Evolutionary conservation across 1,140 invertebrate genomes (phyloP), one percentile per base, ranked within the genome.

Genomic region (Drosophila sproati): DNA sequence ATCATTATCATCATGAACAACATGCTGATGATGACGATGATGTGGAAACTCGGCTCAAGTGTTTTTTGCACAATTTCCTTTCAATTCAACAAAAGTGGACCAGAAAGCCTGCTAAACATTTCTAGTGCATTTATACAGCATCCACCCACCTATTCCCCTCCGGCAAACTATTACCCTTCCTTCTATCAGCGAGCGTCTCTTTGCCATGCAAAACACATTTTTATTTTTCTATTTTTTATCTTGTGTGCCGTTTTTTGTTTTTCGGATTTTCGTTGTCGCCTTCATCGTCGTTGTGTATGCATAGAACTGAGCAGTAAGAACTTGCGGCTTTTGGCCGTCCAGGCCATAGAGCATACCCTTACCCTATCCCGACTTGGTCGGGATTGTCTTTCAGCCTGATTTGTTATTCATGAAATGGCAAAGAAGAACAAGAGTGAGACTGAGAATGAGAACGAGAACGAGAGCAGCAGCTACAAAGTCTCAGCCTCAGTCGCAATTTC

Each of bases 11-110:
- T 20, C 6, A 39, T 6, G 5, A 52, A 8, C 5, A 41, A 41
- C 12, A 43, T 28, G 31, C 34, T 41, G 4, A 57, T 20, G 12
- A 35, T 48, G 29, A 63, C 56, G 57, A 68, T 48, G 51, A 51
- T 48, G 50, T n/a, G 52, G 37, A 75, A 62, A 47, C 59, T 71
- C 57, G 73, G 82, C 76, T 82, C 82, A 87, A 87, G 82, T 87
- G 82, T 88, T 88, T 87, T 87, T 83, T 87, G 85, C 83, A 87
- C 83, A 87, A 88, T 88, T 87, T 87, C 83, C 83, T 87, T 87
- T 87, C 83, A 87, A 87, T 88, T 88, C 77, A 87, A 88, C 83
- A 77, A 87, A 88, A 88, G 80, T 83, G 80, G 85, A 80, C 83
- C 83, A 80, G 71, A 51, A 80, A 71, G 64, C 80, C 56, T 61